A percentile compares a stretch with the other conserved stretches of the same genome.
These are phyloP conservation scores for Sebastes dallii DNA, from an alignment of 2,797 vertebrate genomes.

Conservation along the genomic window DNA sequence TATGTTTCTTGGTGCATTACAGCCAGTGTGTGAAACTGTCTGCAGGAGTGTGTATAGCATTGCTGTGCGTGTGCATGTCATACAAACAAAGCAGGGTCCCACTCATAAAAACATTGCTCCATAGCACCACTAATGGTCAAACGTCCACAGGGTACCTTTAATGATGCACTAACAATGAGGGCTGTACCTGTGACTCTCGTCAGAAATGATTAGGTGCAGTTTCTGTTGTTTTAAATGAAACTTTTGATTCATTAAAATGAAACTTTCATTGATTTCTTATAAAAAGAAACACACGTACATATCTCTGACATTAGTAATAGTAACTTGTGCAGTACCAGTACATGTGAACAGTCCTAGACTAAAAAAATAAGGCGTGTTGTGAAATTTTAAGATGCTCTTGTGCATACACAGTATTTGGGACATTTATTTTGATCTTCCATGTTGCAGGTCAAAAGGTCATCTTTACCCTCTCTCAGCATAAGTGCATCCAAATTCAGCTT, in stretches of 20 bases:
- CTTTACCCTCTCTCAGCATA: neutral
- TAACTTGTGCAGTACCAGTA: neutral
- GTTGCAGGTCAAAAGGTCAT: neutral
- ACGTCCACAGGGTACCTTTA: neutral
- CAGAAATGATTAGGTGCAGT: neutral
- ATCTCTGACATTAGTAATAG: neutral
- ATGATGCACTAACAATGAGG: neutral
- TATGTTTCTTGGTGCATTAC: neutral
- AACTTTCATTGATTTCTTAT: neutral
- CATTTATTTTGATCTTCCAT: slow-evolving; percentile 14
- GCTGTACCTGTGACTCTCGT: neutral
- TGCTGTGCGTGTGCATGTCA: neutral
- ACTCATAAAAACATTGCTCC: neutral
- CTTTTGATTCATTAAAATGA: neutral
- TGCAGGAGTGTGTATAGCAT: neutral
- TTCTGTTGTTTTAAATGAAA: neutral
- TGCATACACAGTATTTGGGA: neutral
- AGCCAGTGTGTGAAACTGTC: neutral
- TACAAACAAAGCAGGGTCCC: neutral
- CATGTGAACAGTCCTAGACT: neutral
- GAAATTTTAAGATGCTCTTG: neutral
- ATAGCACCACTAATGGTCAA: neutral
- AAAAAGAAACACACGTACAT: neutral
- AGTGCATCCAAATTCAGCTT: slow-evolving; percentile 32
- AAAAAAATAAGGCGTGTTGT: neutral